Percentiles rank a stretch among this genome's conserved stretches.
Evolutionary conservation across 2,797 vertebrate species (phyloP).

Genomic region (Holocentrus rufus): DNA sequence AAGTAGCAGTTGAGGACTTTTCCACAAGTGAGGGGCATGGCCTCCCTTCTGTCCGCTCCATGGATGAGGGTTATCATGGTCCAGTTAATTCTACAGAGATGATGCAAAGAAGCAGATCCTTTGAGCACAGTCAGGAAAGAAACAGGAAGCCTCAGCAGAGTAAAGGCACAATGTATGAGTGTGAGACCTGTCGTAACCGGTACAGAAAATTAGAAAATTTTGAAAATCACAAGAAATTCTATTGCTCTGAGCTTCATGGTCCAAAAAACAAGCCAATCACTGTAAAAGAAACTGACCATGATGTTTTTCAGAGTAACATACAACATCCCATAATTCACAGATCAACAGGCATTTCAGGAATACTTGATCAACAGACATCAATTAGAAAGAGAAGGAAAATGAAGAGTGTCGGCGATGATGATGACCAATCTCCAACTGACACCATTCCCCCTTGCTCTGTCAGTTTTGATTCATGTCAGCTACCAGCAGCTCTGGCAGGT

Average conservation of each 20-base stretch:
- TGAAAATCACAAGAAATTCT: constrained; percentile 99
- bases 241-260: constrained; percentile 97
- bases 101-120: constrained; percentile 86
- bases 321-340: constrained; percentile 85
- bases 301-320: constrained; percentile 76
- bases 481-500: constrained; percentile 67
- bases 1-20: constrained; percentile 95
- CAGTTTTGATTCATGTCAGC: constrained; percentile 81
- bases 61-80: constrained; percentile 88
- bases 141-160: constrained; percentile 90
- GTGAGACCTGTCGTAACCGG: constrained; percentile 96
- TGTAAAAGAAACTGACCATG: constrained; percentile 87
- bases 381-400: constrained; percentile 97
- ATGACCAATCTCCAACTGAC: constrained; percentile 92
- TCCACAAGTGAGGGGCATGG: constrained; percentile 86
- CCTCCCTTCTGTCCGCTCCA: constrained; percentile 84
- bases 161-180: constrained; percentile 98
- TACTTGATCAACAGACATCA: constrained; percentile 90
- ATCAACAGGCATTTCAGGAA: constrained; percentile 80
- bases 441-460: constrained; percentile 81
- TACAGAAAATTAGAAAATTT: constrained; percentile 98
- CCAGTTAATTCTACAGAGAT: constrained; percentile 80
- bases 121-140: constrained; percentile 87
- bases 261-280: constrained; percentile 91
- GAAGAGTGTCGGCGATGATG: constrained; percentile 98